Percentiles rank a stretch among this genome's conserved stretches.
Conservation (phyloP, 1,140 invertebrate species). For the Panonychus citri region DNA sequence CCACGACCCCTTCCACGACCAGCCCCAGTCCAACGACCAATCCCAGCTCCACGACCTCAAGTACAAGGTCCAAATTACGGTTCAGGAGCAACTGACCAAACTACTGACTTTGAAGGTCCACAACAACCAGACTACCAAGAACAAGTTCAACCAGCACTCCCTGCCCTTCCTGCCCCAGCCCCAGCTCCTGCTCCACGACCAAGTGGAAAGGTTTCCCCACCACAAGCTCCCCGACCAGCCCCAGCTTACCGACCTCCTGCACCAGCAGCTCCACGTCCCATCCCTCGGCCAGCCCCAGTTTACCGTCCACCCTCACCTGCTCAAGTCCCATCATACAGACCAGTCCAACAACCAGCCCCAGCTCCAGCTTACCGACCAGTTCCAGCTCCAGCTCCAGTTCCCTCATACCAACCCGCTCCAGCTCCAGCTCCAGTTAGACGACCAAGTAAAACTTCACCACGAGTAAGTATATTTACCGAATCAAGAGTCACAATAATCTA, state of each 20-base stretch:
- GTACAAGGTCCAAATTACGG: background rate
- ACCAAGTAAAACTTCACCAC: background rate
- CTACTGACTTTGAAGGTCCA: too few species aligned
- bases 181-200: constrained; percentile 1
- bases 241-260: background rate
- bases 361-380: background rate
- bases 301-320: background rate
- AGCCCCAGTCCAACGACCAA: background rate
- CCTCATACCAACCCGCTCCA: background rate
- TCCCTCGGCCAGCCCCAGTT: constrained; percentile 2
- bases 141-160: background rate
- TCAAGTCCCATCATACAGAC: background rate
- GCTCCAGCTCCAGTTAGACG: background rate
- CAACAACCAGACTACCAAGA: background rate
- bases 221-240: background rate
- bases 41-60: constrained; percentile 4
- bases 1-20: background rate
- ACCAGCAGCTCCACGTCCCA: background rate
- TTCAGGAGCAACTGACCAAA: too few species aligned
- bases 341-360: background rate
- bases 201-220: background rate
- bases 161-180: background rate
- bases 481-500: background rate
- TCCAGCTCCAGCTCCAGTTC: background rate
- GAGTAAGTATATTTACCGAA: background rate